Percentiles rank a stretch among this genome's conserved stretches.
phyloP scores from a whole-genome alignment of 1,140 invertebrate species.

The Drosophila guanche region DNA sequence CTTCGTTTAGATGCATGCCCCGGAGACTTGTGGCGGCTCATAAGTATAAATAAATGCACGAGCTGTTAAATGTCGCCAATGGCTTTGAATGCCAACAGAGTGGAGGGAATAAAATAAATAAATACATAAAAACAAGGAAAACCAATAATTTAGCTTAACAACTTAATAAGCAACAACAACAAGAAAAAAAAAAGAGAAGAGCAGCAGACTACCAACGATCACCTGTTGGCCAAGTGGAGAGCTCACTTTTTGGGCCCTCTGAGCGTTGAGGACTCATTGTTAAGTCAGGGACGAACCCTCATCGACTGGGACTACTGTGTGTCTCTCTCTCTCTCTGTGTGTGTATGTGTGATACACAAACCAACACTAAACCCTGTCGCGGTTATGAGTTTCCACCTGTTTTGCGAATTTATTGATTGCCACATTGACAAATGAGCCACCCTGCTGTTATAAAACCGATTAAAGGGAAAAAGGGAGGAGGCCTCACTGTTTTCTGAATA shows the following conservation, averaged over 20 bases:
- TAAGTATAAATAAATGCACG: slow-evolving; percentile 63
- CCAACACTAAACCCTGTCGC: slow-evolving; percentile 33
- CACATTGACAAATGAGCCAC: slow-evolving; percentile 78
- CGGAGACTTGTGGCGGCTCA: slow-evolving; percentile 34
- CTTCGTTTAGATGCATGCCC: not conserved
- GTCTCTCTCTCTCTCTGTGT: not conserved
- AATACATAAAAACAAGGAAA: slow-evolving; percentile 29
- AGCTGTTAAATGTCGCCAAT: slow-evolving; percentile 72
- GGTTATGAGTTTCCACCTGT: slow-evolving; percentile 72
- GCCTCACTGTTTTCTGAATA: slow-evolving; percentile 21
- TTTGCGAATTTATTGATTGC: slow-evolving; percentile 76
- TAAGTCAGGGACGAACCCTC: slow-evolving; percentile 35
- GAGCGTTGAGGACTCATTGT: not conserved
- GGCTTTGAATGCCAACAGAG: slow-evolving; percentile 11
- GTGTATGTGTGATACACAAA: not conserved
- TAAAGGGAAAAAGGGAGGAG: slow-evolving; percentile 59
- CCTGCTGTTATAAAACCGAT: slow-evolving; percentile 73
- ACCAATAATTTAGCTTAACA: slow-evolving; percentile 77
- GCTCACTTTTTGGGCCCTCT: slow-evolving; percentile 3
- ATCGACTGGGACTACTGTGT: slow-evolving; percentile 14
- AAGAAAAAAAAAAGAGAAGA: slow-evolving; percentile 37
- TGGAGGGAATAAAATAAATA: slow-evolving; percentile 17
- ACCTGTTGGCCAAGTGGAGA: slow-evolving; percentile 44
- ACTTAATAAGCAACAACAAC: slow-evolving; percentile 63
- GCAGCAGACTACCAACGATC: slow-evolving; percentile 35